Percentiles rank a stretch among this genome's conserved stretches.
Evolutionary conservation across 2,797 vertebrate genomes (phyloP).

Genomic region (Poecilia picta): DNA sequence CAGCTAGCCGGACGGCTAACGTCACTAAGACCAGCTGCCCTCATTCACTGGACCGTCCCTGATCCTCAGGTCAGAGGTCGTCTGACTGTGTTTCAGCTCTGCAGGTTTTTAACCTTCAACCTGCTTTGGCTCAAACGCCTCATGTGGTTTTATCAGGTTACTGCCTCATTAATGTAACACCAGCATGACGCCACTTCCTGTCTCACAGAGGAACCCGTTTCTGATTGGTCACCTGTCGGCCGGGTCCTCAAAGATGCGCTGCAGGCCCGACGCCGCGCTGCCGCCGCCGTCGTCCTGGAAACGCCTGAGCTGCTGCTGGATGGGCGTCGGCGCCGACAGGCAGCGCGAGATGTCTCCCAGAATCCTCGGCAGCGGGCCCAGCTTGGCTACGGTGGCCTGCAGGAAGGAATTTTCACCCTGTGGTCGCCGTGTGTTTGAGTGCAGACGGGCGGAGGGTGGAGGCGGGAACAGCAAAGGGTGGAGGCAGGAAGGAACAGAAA

Average conservation of each 20-base stretch:
- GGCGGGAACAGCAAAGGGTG: conserved; percentile 72
- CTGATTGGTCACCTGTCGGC: conserved; percentile 82
- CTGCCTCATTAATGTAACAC: too few relatives aligned
- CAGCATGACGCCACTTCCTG: too few relatives aligned
- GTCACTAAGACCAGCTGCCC: too few relatives aligned
- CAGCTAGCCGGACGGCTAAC: too few relatives aligned
- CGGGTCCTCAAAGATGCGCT: conserved; percentile 94
- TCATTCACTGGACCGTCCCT: too few relatives aligned
- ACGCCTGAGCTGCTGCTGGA: conserved; percentile 88
- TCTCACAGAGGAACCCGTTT: neutral
- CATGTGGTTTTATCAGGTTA: too few relatives aligned
- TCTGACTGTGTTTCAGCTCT: too few relatives aligned
- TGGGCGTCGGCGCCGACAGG: conserved; percentile 85
- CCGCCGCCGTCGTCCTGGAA: conserved; percentile 88
- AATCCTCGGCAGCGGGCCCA: conserved; percentile 94
- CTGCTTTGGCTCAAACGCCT: too few relatives aligned
- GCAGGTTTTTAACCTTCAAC: too few relatives aligned
- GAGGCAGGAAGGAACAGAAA: conserved; percentile 69
- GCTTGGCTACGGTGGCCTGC: conserved; percentile 95
- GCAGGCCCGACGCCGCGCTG: conserved; percentile 92
- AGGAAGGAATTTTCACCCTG: conserved; percentile 99
- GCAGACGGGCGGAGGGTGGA: conserved; percentile 80
- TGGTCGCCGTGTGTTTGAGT: conserved; percentile 55
- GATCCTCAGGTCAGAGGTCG: too few relatives aligned
- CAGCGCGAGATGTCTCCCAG: conserved; percentile 92